These are phyloP conservation scores for Dendrocincla fuliginosa DNA, from an alignment of 2,797 vertebrate genomes.

Conservation along the genomic window DNA sequence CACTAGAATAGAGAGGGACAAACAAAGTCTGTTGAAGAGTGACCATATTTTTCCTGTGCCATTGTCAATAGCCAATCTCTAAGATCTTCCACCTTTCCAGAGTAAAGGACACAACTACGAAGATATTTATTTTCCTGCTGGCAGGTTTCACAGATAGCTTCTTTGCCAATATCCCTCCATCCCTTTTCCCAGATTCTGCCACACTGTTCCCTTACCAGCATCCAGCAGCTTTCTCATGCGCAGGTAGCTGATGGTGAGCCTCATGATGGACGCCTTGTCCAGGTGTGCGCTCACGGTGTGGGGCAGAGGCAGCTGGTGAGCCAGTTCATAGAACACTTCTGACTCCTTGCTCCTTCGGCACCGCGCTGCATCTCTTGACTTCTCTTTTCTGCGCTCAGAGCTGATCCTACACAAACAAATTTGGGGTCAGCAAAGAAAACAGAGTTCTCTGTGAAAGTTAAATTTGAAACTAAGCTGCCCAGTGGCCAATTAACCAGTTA, in stretches of 20 bases:
- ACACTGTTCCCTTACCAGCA: conserved; percentile 78
- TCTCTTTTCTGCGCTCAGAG: conserved; percentile 95
- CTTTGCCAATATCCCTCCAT: not conserved
- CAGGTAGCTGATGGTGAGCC: conserved; percentile 96
- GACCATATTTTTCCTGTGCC: not conserved
- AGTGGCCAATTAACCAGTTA: not conserved
- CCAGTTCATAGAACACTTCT: conserved; percentile 95
- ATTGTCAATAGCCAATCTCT: not conserved
- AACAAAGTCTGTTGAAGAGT: not conserved
- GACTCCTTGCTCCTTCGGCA: conserved; percentile 94
- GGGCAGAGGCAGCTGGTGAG: conserved; percentile 93
- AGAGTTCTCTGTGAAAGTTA: fast-evolving
- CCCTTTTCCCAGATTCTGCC: not conserved
- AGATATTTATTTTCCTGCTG: not conserved
- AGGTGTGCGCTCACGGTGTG: conserved; percentile 91
- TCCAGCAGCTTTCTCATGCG: conserved; percentile 91
- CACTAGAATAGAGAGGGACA: not conserved
- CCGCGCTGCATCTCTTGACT: conserved; percentile 93
- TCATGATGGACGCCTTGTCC: conserved; percentile 98
- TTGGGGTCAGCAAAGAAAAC: not conserved
- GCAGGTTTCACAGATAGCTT: not conserved
- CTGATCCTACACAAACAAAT: conserved; percentile 83
- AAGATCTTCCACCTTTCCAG: not conserved
- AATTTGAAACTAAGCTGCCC: not conserved
- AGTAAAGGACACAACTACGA: not conserved